These are phyloP conservation scores for Apodemia hepburni DNA, from an alignment of 2,888 invertebrate genomes.

Conservation along the genomic window DNA sequence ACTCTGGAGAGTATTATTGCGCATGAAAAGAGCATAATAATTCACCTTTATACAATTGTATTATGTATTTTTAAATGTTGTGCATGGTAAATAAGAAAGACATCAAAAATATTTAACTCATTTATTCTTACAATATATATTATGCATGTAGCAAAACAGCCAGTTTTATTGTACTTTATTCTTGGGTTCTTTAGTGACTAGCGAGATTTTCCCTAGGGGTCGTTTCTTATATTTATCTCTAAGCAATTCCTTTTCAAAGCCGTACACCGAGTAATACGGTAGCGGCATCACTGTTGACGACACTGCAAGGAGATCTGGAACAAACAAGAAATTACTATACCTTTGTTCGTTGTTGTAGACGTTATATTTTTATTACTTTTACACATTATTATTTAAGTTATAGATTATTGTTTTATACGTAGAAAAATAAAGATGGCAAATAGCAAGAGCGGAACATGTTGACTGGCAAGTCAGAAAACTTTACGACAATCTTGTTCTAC, in stretches of 20 bases:
- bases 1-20: too few relatives aligned
- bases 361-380: not conserved
- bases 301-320: slow-evolving; percentile 66
- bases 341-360: not conserved
- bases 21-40: too few relatives aligned
- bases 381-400: not conserved
- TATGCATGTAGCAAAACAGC: not conserved
- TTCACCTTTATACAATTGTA: too few relatives aligned
- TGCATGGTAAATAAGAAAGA: not conserved
- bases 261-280: slow-evolving; percentile 63
- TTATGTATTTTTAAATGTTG: too few relatives aligned
- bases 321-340: slow-evolving; percentile 25
- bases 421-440: too few relatives aligned
- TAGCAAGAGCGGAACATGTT: too few relatives aligned
- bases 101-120: not conserved
- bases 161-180: slow-evolving; percentile 42
- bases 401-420: not conserved
- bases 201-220: slow-evolving; percentile 59
- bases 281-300: slow-evolving; percentile 70
- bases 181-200: slow-evolving; percentile 63
- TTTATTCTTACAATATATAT: slow-evolving; percentile 5
- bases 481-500: too few relatives aligned
- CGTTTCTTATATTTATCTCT: slow-evolving; percentile 61
- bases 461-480: too few relatives aligned
- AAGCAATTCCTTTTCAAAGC: slow-evolving; percentile 63